Evolutionary conservation across 2,888 invertebrate species (phyloP).

Genomic region (Germaria angustata): DNA sequence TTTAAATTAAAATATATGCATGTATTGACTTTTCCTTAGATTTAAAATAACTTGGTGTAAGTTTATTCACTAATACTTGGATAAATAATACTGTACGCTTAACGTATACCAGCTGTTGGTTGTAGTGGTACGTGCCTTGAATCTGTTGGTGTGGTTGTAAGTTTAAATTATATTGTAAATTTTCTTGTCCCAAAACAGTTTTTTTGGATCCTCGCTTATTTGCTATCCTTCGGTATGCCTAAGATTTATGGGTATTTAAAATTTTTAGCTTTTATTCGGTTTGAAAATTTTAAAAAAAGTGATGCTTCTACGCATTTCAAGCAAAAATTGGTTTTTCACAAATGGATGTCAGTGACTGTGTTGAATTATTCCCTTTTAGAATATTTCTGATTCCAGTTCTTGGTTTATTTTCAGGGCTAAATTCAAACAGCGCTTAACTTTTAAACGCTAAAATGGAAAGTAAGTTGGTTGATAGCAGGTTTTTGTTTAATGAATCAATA

Average conservation of each 20-base stretch:
- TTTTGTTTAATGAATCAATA: too few relatives aligned
- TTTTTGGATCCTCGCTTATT: not conserved
- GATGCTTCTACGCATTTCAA: constrained; percentile 15
- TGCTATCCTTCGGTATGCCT: not conserved
- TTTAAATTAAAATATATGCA: too few relatives aligned
- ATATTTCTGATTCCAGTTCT: not conserved
- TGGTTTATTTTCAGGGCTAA: not conserved
- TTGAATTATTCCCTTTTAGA: constrained; percentile 20
- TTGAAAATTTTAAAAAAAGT: constrained; percentile 2
- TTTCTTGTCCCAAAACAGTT: constrained; percentile 33
- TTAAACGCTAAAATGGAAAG: not conserved
- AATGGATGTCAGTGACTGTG: not conserved
- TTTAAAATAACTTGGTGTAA: constrained; percentile 35
- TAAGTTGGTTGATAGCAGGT: too few relatives aligned
- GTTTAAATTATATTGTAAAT: constrained; percentile 25
- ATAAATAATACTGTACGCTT: not conserved
- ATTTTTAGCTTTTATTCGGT: not conserved
- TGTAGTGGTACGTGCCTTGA: not conserved
- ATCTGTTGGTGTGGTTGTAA: constrained; percentile 20
- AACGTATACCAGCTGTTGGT: constrained; percentile 1
- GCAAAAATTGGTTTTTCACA: constrained; percentile 26
- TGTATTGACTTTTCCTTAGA: constrained; percentile 25
- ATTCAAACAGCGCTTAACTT: constrained; percentile 6
- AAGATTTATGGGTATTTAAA: constrained; percentile 14
- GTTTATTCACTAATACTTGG: not conserved